These are phyloP conservation scores for Coleophora flavipennella DNA, from an alignment of 2,888 invertebrate genomes.

Conservation along the genomic window DNA sequence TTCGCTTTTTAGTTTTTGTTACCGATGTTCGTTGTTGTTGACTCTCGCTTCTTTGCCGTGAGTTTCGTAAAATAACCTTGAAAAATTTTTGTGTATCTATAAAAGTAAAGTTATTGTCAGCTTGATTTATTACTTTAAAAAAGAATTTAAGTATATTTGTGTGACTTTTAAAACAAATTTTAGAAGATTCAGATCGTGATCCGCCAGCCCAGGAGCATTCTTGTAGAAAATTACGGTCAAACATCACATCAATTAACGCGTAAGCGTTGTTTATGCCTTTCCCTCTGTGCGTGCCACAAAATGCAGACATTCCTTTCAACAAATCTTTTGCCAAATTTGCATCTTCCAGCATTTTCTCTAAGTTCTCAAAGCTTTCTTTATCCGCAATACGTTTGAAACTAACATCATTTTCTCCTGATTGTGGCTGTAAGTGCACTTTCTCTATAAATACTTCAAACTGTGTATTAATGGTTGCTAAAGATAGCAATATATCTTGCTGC, in stretches of 20 bases:
- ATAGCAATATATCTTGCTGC: slow-evolving; percentile 6
- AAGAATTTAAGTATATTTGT: too few species aligned
- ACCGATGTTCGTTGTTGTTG: too few species aligned
- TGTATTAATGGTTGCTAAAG: slow-evolving; percentile 1
- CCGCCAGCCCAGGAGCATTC: neutral
- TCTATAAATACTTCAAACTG: slow-evolving; percentile 4
- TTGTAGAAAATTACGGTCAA: neutral
- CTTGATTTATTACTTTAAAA: too few species aligned
- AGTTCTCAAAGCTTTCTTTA: neutral
- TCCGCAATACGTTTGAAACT: neutral
- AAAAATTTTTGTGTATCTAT: too few species aligned
- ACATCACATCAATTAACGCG: neutral
- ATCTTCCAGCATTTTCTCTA: neutral
- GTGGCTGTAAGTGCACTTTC: slow-evolving; percentile 1
- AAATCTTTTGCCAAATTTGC: neutral
- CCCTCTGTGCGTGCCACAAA: neutral
- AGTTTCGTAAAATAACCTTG: too few species aligned
- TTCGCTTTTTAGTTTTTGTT: too few species aligned
- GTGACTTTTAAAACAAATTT: too few species aligned
- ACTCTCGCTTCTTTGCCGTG: too few species aligned
- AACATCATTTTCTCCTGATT: neutral
- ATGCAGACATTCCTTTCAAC: neutral
- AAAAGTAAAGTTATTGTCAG: too few species aligned
- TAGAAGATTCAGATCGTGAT: neutral
- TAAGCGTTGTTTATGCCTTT: neutral